Base-by-base conservation (phyloP, 2,113 vertebrate genomes). In the Numida meleagris region DNA sequence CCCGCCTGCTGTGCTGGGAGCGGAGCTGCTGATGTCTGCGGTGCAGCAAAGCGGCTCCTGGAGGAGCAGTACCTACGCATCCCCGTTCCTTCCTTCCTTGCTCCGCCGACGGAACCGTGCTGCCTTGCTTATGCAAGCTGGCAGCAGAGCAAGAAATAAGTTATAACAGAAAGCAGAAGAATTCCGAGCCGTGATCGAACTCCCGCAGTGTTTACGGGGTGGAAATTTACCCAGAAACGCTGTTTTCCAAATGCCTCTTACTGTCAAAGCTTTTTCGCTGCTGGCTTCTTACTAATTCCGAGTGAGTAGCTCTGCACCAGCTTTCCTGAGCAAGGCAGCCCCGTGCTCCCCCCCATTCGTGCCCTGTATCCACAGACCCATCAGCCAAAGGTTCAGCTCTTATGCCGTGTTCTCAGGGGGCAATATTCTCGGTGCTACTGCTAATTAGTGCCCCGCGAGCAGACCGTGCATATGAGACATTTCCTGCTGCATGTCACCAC, bases 191-290 rank as follows among this genome's bases (percentile, higher is more conserved):
- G 11, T 24, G 89, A 59, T 94, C 2, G n/a, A 46, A n/a, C 91
- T 88, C 94, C 94, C 4, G 58, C 4, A 2, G 91, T 55, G 84
- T 95, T 94, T 93, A 95, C 31, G 3, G 94, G 93, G 88, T 93
- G 95, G 96, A 92, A 96, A 77, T 82, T 80, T 94, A 68, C 94
- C 89, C 94, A 91, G n/a, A 70, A 95, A 77, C 61, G 66, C 42
- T 40, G 43, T 87, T 95, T 89, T 91, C 94, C 91, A 87, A 94
- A 75, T 59, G 63, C 75, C 34, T 89, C 55, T 92, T 27, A 45
- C 91, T 94, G 91, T 43, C 67, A 73, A 27, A 17, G 18, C 40
- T 40, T 82, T 63, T 68, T 53, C 38, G 45, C 86, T 63, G 67
- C 86, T 89, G 77, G 70, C 86, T 93, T 95, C 83, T 87, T 40